Conservation (phyloP, 2,888 invertebrate genomes). For the Drosophila birchii region DNA sequence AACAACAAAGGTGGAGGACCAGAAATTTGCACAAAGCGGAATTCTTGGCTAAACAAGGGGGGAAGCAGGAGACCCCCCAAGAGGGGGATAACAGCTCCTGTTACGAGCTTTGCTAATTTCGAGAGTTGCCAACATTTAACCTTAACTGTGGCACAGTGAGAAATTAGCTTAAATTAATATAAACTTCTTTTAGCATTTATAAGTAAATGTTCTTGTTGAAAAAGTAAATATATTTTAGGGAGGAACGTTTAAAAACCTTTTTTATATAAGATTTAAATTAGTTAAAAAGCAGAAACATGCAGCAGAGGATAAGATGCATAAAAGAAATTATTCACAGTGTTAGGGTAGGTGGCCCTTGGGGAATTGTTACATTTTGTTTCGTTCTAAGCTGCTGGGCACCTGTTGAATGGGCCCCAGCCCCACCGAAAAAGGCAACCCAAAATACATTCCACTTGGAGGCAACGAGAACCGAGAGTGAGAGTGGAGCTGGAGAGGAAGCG, state of each 20-base stretch:
- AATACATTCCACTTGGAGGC: conserved; percentile 17
- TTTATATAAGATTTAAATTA: too few species aligned
- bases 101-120: conserved; percentile 45
- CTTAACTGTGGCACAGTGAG: conserved; percentile 31
- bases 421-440: conserved; percentile 24
- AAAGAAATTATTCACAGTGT: conserved; percentile 8
- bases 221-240: too few species aligned
- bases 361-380: conserved; percentile 15
- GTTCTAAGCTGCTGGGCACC: conserved; percentile 56
- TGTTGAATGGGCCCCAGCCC: conserved; percentile 48
- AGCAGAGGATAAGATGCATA: too few species aligned
- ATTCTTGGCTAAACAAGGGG: conserved; percentile 14
- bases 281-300: not conserved
- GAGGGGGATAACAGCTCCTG: conserved; percentile 25
- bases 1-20: conserved; percentile 24
- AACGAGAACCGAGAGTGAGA: conserved; percentile 10
- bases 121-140: conserved; percentile 28
- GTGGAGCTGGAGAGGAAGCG: conserved; percentile 1
- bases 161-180: not conserved
- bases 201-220: not conserved
- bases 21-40: conserved; percentile 23
- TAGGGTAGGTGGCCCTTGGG: conserved; percentile 14
- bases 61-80: not conserved
- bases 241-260: too few species aligned
- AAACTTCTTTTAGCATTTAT: not conserved